phyloP scores from a whole-genome alignment of 1,140 invertebrate genomes.

The Drosophila cardini region DNA sequence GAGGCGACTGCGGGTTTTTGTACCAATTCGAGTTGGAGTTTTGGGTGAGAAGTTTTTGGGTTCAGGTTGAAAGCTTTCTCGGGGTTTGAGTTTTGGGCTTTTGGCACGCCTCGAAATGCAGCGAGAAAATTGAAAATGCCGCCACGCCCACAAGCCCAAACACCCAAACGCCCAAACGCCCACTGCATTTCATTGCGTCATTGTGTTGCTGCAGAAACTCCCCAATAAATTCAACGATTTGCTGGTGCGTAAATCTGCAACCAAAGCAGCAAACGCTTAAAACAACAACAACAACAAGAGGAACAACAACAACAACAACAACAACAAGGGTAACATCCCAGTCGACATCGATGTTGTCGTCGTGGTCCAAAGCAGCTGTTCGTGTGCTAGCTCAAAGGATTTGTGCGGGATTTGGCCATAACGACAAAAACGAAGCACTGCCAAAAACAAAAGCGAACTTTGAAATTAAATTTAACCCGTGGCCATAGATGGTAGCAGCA shows the following conservation, averaged over 20 bases:
- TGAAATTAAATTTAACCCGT: slow-evolving; percentile 80
- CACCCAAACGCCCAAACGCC: no score
- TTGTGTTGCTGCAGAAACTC: not conserved
- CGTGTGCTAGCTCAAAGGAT: slow-evolving; percentile 79
- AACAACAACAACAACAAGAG: slow-evolving; percentile 54
- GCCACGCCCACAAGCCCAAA: slow-evolving; percentile 45
- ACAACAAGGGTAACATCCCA: slow-evolving; percentile 3
- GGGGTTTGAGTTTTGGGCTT: slow-evolving; percentile 21
- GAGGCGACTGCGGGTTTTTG: slow-evolving; percentile 14
- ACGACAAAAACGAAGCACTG: slow-evolving; percentile 69
- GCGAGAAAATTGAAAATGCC: slow-evolving; percentile 68
- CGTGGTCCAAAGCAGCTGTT: slow-evolving; percentile 70
- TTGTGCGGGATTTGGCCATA: slow-evolving; percentile 79
- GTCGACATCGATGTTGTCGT: slow-evolving; percentile 4
- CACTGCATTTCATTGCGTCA: not conserved
- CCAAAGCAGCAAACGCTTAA: slow-evolving; percentile 71
- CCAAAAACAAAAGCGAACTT: slow-evolving; percentile 71
- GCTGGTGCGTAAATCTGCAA: slow-evolving; percentile 79
- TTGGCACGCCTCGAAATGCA: slow-evolving; percentile 42
- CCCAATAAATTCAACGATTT: slow-evolving; percentile 77
- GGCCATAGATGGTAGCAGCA: slow-evolving; percentile 15
- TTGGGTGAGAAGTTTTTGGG: not conserved
- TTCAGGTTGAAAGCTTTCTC: not conserved
- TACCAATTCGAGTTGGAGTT: not conserved
- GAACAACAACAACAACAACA: slow-evolving; percentile 27